Base-by-base conservation (phyloP, 2,797 vertebrate species). In the Microctenopoma lineatum region DNA sequence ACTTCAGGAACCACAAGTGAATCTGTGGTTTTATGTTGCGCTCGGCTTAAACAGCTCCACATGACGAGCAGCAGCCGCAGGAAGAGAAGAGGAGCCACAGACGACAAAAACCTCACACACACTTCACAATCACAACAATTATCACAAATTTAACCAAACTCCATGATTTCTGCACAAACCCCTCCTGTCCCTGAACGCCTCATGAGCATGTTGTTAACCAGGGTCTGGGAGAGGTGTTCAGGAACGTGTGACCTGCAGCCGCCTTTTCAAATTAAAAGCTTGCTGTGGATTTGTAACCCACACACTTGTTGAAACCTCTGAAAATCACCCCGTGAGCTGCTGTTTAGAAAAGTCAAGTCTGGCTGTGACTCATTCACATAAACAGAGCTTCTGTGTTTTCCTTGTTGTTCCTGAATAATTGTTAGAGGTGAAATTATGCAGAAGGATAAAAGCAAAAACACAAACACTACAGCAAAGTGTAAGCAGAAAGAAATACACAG, bases 1-100 rank as follows among this genome's bases (percentile, higher is more conserved):
- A 95, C 91, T 93, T 92, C 92, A 92, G 89, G 94, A 95, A 96
- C 96, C 96, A 96, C 96, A 97, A 96, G 93, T 96, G 95, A 96
- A 94, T 81, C 90, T 95, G 95, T 92, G 96, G 96, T 96, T 96
- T 93, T 95, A 93, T 92, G 14, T 57, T 92, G 94, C 93, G 94
- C 92, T 93, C 77, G 91, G 91, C 92, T 93, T 95, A 95, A 96
- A 96, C 94, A 93, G 93, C 94, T 95, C 93, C 92, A 96, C 95
- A 96, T 96, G 95, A 94, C 93, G 64, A 70, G 29, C 53, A 60
- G 48, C 4, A 34, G 32, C 21, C 21, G 21, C 2, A 91, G 85
- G 85, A 93, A 89, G 92, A 92, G 95, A 90, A 29, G 93, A 93
- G 93, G 93, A 84, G 84, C 87, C 54, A n/a, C 62, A 66, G 29